Conservation (phyloP, 1,140 invertebrate genomes). For the Brachionus asplanchnoidis region DNA sequence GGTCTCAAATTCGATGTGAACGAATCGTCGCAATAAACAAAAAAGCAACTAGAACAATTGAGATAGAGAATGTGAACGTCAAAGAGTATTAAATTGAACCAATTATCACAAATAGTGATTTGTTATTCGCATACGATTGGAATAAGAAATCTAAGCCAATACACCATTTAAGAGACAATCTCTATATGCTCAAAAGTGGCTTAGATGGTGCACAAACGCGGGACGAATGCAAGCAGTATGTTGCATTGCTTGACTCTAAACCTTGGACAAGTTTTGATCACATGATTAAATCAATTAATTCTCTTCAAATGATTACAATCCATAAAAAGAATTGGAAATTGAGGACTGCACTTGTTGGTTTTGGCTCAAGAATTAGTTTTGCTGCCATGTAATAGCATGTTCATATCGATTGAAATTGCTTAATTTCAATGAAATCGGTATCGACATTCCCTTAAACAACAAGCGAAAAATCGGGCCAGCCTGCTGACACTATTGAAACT, state of each 20-base stretch:
- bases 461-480: no score
- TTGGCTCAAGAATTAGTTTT: neutral
- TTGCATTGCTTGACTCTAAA: neutral
- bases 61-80: neutral
- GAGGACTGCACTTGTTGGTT: neutral
- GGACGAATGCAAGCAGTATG: neutral
- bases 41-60: no score
- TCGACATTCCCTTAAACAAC: neutral
- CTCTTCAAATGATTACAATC: neutral
- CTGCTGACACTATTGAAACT: neutral
- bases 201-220: neutral
- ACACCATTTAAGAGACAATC: neutral
- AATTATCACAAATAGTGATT: neutral
- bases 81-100: neutral
- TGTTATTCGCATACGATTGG: neutral
- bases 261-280: neutral
- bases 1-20: no score
- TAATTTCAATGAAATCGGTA: neutral
- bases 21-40: no score
- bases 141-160: neutral
- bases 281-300: neutral
- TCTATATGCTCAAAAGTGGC: neutral
- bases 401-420: neutral
- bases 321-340: neutral
- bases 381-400: neutral